A percentile compares a stretch with the other conserved stretches of the same genome.
Conservation (phyloP, 1,140 invertebrate species). For the Tenebrio molitor region DNA sequence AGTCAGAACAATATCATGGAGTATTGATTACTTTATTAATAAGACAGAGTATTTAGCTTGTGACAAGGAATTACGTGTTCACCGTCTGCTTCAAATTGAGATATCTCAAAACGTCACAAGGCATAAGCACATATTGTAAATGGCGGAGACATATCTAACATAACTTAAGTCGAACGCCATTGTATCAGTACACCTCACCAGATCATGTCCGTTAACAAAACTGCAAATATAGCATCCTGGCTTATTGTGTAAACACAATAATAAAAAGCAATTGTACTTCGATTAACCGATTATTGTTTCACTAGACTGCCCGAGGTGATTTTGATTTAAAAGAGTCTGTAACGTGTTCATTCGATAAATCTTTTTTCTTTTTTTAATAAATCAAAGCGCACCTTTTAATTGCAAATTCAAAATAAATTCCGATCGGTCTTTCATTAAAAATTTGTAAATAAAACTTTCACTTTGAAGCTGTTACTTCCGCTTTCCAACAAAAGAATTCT, state of each 20-base stretch:
- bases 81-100: conserved; percentile 34
- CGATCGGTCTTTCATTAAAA: neutral
- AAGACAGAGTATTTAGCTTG: conserved; percentile 26
- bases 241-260: too few species aligned
- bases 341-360: too few species aligned
- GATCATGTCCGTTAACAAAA: neutral
- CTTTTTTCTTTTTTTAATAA: too few species aligned
- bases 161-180: conserved; percentile 13
- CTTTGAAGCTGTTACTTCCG: neutral
- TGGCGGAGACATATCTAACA: neutral
- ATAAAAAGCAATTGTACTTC: too few species aligned
- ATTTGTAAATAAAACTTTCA: neutral
- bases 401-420: neutral
- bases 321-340: too few species aligned
- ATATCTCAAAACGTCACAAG: conserved; percentile 26
- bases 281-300: too few species aligned
- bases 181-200: neutral
- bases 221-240: too few species aligned
- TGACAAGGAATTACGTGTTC: conserved; percentile 38
- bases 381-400: too few species aligned
- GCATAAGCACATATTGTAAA: conserved; percentile 9
- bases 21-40: conserved; percentile 38
- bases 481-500: too few species aligned
- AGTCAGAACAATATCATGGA: conserved; percentile 24
- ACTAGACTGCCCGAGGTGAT: too few species aligned